These are phyloP conservation scores for Ceratosolen fusciceps DNA, from an alignment of 1,140 invertebrate species.

Conservation along the genomic window DNA sequence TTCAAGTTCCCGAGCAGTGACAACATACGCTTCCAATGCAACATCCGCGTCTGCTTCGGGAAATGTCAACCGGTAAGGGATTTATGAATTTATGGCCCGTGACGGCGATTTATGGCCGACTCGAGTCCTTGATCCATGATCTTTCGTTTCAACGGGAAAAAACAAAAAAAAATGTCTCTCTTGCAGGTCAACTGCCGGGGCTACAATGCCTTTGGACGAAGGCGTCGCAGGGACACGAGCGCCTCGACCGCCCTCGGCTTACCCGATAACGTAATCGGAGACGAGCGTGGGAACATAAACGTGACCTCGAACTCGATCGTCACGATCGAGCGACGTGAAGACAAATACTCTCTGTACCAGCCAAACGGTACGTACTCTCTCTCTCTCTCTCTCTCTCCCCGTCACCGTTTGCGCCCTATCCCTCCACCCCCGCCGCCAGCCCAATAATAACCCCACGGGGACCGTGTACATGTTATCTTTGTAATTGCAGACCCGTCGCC, in stretches of 20 bases:
- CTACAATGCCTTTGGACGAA: slow-evolving; percentile 88
- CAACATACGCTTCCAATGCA: slow-evolving; percentile 96
- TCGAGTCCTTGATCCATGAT: too few species aligned
- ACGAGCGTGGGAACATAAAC: slow-evolving; percentile 90
- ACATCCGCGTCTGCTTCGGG: slow-evolving; percentile 95
- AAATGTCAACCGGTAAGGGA: slow-evolving; percentile 90
- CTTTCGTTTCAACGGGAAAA: too few species aligned
- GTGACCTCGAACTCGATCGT: slow-evolving; percentile 93
- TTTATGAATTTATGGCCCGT: too few species aligned
- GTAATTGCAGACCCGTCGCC: slow-evolving; percentile 74
- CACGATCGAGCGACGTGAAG: slow-evolving; percentile 87
- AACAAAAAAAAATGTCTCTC: too few species aligned
- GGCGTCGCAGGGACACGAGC: slow-evolving; percentile 79
- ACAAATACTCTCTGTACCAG: slow-evolving; percentile 74
- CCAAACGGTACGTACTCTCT: slow-evolving; percentile 81
- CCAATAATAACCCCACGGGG: neutral
- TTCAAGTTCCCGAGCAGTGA: slow-evolving; percentile 97
- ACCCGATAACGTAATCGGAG: slow-evolving; percentile 68
- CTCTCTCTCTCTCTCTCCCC: too few species aligned
- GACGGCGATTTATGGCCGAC: too few species aligned
- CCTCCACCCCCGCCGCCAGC: too few species aligned
- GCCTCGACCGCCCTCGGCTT: slow-evolving; percentile 73
- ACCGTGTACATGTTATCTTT: neutral
- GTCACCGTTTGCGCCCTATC: too few species aligned
- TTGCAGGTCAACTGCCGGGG: slow-evolving; percentile 90